Evolutionary conservation across 2,797 vertebrate species (phyloP), one percentile per base, ranked within the genome.

Genomic region (Coreius guichenoti): DNA sequence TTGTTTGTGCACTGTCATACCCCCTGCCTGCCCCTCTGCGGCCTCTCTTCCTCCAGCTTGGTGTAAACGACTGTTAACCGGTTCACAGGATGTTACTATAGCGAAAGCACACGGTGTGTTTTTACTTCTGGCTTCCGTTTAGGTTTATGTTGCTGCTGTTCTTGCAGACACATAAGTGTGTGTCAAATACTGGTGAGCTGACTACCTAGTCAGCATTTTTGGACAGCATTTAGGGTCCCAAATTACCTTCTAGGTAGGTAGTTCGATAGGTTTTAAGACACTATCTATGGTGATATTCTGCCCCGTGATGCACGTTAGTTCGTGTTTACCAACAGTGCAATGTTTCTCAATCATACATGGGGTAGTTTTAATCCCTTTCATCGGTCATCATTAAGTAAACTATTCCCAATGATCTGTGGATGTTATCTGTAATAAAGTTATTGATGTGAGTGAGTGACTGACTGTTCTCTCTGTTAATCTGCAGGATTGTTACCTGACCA

Each of bases 1-100:
- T 73, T 80, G 88, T 90, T 90, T 90, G 87, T 90, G 88, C 88
- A 90, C 82, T 81, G 89, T 90, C 89, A 90, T 89, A 88, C 89
- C 85, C 88, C 86, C 82, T 74, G 84, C 78, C 79, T 69, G 63
- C 69, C 81, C 84, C 69, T 79, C 36, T 67, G 81, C 76, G 81
- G 80, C 87, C 83, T 85, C 67, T 31, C 43, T 26, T 47, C 45
- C 65, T 54, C 13, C n/a, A 58, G 47, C 17, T 58, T 43, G 6
- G 43, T 23, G 67, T 80, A 65, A 84, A 83, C 56, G n/a, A 19
- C 65, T 69, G 79, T 85, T 58, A 81, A 85, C 87, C 45, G 58
- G 51, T 47, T 63, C 39, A 58, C 77, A 36, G 43, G n/a, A 73
- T 54, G 65, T 9, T 73, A 14, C 43, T n/a, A 39, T 67, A 31